Conservation (phyloP, 2,113 vertebrate genomes). For the Ia io region DNA sequence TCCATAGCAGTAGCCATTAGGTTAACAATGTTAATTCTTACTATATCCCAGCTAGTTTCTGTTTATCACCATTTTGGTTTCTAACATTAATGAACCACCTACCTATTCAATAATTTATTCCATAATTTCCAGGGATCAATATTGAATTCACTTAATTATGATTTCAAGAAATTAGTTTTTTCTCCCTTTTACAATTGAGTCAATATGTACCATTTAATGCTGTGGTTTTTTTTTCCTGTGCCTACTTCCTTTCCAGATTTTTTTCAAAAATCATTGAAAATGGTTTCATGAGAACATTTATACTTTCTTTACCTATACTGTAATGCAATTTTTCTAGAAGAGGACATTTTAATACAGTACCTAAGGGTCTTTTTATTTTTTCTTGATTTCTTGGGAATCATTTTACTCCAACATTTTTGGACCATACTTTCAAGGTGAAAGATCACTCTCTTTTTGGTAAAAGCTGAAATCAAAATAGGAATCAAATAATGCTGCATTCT, state of each 20-base stretch:
- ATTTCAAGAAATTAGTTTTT: neutral
- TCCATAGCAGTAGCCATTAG: neutral
- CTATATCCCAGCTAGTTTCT: neutral
- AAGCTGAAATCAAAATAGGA: neutral
- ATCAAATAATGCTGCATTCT: neutral
- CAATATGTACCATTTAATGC: neutral
- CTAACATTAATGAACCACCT: neutral
- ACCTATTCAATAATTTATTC: neutral
- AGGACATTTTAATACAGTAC: too few relatives aligned
- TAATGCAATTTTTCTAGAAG: neutral
- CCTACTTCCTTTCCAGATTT: neutral
- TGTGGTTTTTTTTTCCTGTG: neutral
- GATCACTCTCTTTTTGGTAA: neutral
- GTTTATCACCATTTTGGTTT: neutral
- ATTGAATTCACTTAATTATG: neutral
- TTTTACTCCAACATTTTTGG: conserved; percentile 4
- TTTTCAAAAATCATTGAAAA: conserved; percentile 7
- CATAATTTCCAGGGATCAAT: neutral
- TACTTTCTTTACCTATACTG: neutral
- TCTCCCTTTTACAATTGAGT: neutral
- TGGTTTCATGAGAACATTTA: neutral
- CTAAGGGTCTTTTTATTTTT: neutral
- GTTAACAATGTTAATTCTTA: neutral
- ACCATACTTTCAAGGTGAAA: conserved; percentile 8
- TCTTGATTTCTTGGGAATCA: neutral